Evolutionary conservation across 2,888 invertebrate genomes (phyloP).

Genomic region (Nasonovia ribisnigri): DNA sequence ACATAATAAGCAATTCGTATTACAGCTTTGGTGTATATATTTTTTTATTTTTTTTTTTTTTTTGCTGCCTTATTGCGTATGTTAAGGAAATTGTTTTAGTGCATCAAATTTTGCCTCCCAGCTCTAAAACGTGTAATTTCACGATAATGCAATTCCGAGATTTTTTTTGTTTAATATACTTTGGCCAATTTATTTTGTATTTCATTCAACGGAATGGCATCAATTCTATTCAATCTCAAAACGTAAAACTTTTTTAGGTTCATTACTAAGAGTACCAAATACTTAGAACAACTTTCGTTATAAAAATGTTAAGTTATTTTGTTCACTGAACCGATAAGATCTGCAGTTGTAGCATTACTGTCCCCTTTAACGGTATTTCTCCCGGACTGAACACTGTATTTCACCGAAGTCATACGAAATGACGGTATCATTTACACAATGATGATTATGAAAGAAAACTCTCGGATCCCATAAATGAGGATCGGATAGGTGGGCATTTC

Average conservation of each 20-base stretch:
- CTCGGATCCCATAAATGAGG: background rate
- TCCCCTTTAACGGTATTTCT: background rate
- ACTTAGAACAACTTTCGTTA: background rate
- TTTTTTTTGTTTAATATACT: background rate
- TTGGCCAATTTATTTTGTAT: conserved; percentile 2
- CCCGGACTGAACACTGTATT: background rate
- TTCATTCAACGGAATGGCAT: conserved; percentile 2
- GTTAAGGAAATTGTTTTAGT: background rate
- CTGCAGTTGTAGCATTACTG: background rate
- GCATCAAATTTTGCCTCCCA: background rate
- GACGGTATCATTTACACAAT: background rate
- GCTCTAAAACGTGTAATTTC: background rate
- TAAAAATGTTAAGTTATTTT: conserved; percentile 16
- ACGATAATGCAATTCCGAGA: background rate
- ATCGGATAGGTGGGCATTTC: background rate
- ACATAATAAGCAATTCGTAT: background rate
- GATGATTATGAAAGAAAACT: background rate
- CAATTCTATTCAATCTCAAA: background rate
- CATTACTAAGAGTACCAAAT: background rate
- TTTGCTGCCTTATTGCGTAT: background rate
- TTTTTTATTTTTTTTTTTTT: background rate
- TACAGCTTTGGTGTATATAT: background rate
- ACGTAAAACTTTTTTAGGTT: conserved; percentile 28
- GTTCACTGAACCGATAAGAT: conserved; percentile 11
- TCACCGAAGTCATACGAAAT: background rate